A percentile compares a stretch with the other conserved stretches of the same genome.
phyloP scores from a whole-genome alignment of 2,888 invertebrate genomes.

The Globia sparganii region DNA sequence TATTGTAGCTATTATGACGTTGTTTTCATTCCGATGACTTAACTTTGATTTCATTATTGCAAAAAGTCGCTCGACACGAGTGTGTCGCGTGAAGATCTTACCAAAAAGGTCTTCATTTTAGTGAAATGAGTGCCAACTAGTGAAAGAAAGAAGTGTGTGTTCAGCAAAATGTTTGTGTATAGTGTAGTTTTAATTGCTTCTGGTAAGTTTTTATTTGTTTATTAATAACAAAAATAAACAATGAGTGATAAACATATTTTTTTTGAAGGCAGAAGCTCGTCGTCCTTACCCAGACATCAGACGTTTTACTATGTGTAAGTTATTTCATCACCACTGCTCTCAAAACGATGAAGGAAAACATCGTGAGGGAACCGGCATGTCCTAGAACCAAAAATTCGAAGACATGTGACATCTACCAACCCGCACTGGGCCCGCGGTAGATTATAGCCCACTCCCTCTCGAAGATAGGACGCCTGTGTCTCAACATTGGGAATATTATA shows the following conservation, averaged over 20 bases:
- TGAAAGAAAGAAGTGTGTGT: neutral
- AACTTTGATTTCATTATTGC: neutral
- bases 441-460: neutral
- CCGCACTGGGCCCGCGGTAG: neutral
- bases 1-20: neutral
- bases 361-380: no score
- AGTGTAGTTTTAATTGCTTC: constrained; percentile 17
- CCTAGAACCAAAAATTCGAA: neutral
- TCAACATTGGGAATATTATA: neutral
- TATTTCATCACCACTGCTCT: no score
- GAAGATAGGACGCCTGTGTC: neutral
- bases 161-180: constrained; percentile 8
- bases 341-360: no score
- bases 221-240: neutral
- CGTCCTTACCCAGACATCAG: no score
- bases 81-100: neutral
- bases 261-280: no score
- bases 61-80: neutral
- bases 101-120: no score
- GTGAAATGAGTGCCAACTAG: constrained; percentile 1
- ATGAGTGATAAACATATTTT: no score
- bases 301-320: no score
- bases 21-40: neutral
- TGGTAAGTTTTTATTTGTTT: constrained; percentile 17
- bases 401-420: neutral